phyloP scores from a whole-genome alignment of 2,113 vertebrate genomes.

The Eulemur rufifrons region DNA sequence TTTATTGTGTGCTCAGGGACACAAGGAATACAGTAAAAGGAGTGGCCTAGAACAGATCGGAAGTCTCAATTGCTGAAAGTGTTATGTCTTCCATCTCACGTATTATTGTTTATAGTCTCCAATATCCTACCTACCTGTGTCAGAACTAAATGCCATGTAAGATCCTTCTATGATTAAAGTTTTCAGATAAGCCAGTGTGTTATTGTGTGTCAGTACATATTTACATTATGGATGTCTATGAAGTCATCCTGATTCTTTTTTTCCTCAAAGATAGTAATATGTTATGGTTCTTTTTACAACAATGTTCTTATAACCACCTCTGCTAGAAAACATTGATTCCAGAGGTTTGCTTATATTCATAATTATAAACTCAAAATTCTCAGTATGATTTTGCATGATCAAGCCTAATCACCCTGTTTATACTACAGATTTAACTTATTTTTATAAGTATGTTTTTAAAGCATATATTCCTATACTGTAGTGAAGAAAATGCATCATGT shows the following conservation, averaged over 20 bases:
- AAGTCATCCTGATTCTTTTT: background rate
- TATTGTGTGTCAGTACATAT: background rate
- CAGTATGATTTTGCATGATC: background rate
- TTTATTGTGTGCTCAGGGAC: background rate
- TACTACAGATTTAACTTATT: background rate
- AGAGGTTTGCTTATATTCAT: background rate
- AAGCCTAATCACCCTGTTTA: background rate
- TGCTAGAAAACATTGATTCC: background rate
- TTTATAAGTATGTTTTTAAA: background rate
- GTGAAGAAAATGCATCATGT: background rate
- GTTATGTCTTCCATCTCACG: background rate
- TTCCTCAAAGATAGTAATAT: background rate
- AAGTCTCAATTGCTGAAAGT: background rate
- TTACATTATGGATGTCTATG: background rate
- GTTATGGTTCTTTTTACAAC: background rate
- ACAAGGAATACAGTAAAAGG: background rate
- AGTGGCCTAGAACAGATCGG: too few relatives aligned
- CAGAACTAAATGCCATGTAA: background rate
- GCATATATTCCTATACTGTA: background rate
- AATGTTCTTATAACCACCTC: background rate
- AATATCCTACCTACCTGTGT: background rate
- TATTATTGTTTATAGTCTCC: background rate
- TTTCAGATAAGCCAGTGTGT: background rate
- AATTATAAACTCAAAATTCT: constrained; percentile 8
- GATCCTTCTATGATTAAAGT: background rate